phyloP scores from a whole-genome alignment of 2,888 invertebrate genomes.

The Rotaria macrura region DNA sequence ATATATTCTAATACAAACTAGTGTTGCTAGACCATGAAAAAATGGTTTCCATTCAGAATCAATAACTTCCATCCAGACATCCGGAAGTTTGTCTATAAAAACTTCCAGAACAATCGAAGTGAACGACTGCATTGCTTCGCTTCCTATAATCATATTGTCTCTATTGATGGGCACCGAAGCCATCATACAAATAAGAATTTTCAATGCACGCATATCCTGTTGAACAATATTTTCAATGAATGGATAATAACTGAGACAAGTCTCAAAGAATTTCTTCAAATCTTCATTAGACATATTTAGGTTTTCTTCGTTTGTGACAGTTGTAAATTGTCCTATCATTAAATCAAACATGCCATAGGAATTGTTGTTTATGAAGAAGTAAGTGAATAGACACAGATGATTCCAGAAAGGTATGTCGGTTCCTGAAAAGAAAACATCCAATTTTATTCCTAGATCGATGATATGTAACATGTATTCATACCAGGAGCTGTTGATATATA shows the following conservation, averaged over 20 bases:
- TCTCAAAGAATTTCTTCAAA: neutral
- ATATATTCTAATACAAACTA: neutral
- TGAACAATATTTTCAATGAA: neutral
- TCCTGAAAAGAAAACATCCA: too few relatives aligned
- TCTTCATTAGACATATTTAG: neutral
- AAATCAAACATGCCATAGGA: neutral
- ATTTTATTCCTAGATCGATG: too few relatives aligned
- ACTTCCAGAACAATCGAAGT: neutral
- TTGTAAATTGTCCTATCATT: neutral
- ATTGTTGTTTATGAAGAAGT: neutral
- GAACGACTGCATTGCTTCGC: neutral
- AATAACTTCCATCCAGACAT: neutral
- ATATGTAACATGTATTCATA: too few relatives aligned
- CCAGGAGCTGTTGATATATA: too few relatives aligned
- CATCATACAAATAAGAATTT: neutral
- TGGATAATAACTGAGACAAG: neutral
- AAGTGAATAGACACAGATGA: neutral
- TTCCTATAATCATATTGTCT: neutral
- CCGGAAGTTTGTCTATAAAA: neutral
- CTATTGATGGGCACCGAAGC: neutral
- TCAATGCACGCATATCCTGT: neutral
- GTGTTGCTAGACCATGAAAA: neutral
- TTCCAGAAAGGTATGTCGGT: neutral
- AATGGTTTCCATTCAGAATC: neutral
- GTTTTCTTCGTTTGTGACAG: neutral